Percentiles rank a stretch among this genome's conserved stretches.
Conservation (phyloP, 2,888 invertebrate genomes). For the Byasa hedistus region DNA sequence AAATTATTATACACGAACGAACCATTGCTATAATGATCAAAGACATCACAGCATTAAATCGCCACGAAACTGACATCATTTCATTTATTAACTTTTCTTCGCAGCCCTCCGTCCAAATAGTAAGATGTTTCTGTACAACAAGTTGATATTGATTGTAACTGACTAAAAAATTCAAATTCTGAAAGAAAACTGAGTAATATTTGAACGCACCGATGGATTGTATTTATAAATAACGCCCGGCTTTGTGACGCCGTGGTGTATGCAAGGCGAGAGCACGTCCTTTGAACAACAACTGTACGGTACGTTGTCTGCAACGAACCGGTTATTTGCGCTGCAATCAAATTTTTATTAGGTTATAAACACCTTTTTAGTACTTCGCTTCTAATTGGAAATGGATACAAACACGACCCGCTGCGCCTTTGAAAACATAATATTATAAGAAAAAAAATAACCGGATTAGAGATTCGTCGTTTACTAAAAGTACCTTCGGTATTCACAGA, state of each 20-base stretch:
- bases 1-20: conserved; percentile 13
- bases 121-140: conserved; percentile 52
- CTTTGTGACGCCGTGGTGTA: conserved; percentile 79
- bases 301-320: conserved; percentile 76
- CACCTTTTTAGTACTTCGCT: not conserved
- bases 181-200: not conserved
- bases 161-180: no score
- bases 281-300: conserved; percentile 83
- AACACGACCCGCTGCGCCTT: not conserved
- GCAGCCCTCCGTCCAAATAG: conserved; percentile 70
- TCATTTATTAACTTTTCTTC: conserved; percentile 71
- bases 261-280: conserved; percentile 76
- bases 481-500: no score
- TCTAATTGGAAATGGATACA: not conserved
- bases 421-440: not conserved
- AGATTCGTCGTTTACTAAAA: no score
- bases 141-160: not conserved
- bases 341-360: not conserved
- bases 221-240: conserved; percentile 78
- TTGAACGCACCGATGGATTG: conserved; percentile 58
- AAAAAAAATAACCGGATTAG: no score
- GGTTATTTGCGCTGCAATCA: conserved; percentile 47
- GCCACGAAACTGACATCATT: conserved; percentile 73
- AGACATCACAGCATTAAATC: conserved; percentile 69
- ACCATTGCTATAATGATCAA: conserved; percentile 70